phyloP scores from a whole-genome alignment of 2,113 vertebrate species.

The Riparia riparia region DNA sequence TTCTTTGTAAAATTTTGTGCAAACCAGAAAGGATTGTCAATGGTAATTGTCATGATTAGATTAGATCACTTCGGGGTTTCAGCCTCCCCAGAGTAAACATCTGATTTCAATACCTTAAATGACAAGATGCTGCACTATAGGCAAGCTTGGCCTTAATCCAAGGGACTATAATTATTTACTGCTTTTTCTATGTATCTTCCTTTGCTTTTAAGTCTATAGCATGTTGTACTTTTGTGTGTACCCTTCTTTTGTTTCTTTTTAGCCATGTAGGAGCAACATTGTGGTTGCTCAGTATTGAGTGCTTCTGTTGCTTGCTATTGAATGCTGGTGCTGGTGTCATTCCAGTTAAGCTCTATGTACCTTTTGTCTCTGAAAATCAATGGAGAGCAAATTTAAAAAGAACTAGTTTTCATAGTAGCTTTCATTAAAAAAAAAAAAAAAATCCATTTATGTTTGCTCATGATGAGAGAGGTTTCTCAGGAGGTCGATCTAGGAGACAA shows the following conservation, averaged over 20 bases:
- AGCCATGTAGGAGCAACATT: neutral
- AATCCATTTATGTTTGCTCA: slow-evolving; percentile 26
- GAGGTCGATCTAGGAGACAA: neutral
- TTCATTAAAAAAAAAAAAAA: neutral
- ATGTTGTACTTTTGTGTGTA: neutral
- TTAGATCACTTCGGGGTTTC: slow-evolving; percentile 24
- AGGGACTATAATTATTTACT: slow-evolving; percentile 2
- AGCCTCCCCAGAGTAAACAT: slow-evolving; percentile 26
- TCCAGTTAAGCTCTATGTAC: slow-evolving; percentile 61
- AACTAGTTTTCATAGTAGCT: slow-evolving; percentile 39
- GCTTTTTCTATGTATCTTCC: neutral
- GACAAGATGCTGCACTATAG: slow-evolving; percentile 18
- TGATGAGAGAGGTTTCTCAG: slow-evolving; percentile 35
- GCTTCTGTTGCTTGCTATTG: slow-evolving; percentile 39
- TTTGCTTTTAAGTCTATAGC: neutral
- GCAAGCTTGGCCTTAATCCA: slow-evolving; percentile 12
- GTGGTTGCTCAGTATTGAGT: slow-evolving; percentile 32
- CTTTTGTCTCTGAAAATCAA: slow-evolving; percentile 73
- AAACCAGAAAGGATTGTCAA: neutral
- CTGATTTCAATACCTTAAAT: slow-evolving; percentile 25
- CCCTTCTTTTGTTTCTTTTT: slow-evolving; percentile 44
- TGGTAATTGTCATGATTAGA: slow-evolving; percentile 22
- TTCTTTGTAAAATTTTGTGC: slow-evolving; percentile 25
- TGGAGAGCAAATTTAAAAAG: slow-evolving; percentile 59
- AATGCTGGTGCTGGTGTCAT: slow-evolving; percentile 58